These are phyloP conservation scores for Drosophila bipectinata DNA, from an alignment of 1,140 invertebrate genomes.

Conservation along the genomic window DNA sequence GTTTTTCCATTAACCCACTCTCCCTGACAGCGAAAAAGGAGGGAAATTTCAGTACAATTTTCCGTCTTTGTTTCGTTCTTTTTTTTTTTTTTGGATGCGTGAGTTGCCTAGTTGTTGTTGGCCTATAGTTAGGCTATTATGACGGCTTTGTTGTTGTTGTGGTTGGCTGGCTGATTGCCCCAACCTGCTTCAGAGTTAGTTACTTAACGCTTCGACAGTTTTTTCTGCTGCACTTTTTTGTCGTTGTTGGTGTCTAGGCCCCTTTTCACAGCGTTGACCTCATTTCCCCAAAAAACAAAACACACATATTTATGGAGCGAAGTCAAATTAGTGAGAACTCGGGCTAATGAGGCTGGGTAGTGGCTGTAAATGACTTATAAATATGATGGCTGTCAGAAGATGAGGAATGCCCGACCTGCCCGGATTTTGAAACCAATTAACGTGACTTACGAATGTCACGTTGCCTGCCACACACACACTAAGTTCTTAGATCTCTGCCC, in stretches of 20 bases:
- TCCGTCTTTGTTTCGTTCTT: constrained; percentile 16
- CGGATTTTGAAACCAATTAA: constrained; percentile 68
- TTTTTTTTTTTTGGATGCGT: constrained; percentile 50
- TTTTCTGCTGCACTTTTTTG: constrained; percentile 29
- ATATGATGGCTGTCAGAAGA: constrained; percentile 59
- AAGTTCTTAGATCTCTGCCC: neutral
- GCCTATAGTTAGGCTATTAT: neutral
- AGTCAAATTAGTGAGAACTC: constrained; percentile 60
- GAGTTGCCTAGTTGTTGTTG: constrained; percentile 61
- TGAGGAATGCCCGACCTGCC: constrained; percentile 12
- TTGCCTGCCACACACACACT: constrained; percentile 10
- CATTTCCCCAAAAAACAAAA: constrained; percentile 42
- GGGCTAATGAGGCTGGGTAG: constrained; percentile 60
- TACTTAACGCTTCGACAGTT: constrained; percentile 77
- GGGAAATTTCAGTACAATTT: constrained; percentile 63
- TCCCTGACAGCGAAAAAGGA: constrained; percentile 53
- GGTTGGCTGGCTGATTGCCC: constrained; percentile 63
- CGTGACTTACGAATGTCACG: constrained; percentile 64
- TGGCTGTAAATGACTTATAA: constrained; percentile 39
- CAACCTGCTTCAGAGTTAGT: constrained; percentile 42
- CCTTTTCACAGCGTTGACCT: constrained; percentile 60
- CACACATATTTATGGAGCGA: constrained; percentile 14
- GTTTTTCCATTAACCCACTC: constrained; percentile 50
- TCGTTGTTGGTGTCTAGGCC: constrained; percentile 25
- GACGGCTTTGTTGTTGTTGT: constrained; percentile 14